phyloP scores from a whole-genome alignment of 2,888 invertebrate species.

The Torymus auratus region DNA sequence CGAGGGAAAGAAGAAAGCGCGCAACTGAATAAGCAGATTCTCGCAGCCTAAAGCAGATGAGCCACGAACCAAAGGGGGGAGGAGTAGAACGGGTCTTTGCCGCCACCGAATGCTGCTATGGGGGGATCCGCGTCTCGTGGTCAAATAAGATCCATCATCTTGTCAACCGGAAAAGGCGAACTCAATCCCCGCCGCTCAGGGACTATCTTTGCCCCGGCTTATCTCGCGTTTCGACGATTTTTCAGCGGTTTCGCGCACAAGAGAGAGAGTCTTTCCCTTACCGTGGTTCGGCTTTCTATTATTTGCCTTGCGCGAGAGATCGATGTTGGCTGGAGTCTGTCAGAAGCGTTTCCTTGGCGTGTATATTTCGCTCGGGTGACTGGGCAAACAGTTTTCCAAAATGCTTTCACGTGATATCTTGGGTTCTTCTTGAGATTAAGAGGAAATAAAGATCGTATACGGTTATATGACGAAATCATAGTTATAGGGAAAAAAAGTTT shows the following conservation, averaged over 20 bases:
- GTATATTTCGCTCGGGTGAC: constrained; percentile 10
- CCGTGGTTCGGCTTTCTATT: constrained; percentile 26
- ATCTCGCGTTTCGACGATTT: constrained; percentile 56
- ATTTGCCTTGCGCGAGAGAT: constrained; percentile 24
- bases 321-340: constrained; percentile 16
- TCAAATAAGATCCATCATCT: constrained; percentile 75
- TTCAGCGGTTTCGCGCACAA: constrained; percentile 43
- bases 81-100: constrained; percentile 52
- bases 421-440: too few species aligned
- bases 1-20: constrained; percentile 2
- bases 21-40: constrained; percentile 5
- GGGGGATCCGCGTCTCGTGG: constrained; percentile 62
- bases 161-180: constrained; percentile 65
- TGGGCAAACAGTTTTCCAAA: background rate
- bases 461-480: background rate
- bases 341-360: constrained; percentile 22
- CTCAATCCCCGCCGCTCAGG: constrained; percentile 34
- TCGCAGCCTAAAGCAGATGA: constrained; percentile 50
- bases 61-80: constrained; percentile 46
- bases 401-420: too few species aligned
- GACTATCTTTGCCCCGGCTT: constrained; percentile 53
- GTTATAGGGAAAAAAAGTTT: background rate
- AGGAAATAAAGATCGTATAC: too few species aligned
- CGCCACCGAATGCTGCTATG: constrained; percentile 58
- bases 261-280: constrained; percentile 2